A percentile compares a stretch with the other conserved stretches of the same genome.
Evolutionary conservation across 1,140 invertebrate species (phyloP).

Genomic region (Copidosoma floridanum): DNA sequence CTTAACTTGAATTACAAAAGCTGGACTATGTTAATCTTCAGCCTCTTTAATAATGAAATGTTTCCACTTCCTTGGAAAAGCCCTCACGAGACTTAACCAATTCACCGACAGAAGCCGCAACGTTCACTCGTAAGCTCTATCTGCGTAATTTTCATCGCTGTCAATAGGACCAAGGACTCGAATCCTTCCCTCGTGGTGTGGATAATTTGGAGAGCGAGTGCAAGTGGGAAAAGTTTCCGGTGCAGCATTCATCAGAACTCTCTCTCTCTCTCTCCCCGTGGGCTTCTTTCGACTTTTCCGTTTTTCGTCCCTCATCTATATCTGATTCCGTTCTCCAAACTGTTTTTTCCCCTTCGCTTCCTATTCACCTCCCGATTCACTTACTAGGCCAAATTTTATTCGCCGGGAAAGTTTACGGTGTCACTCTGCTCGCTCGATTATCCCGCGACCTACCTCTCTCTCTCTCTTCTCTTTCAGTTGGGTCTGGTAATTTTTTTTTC

Average conservation of each 20-base stretch:
- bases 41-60: too few species aligned
- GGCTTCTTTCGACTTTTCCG: too few species aligned
- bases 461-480: background rate
- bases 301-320: background rate
- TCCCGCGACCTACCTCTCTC: constrained; percentile 31
- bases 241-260: constrained; percentile 41
- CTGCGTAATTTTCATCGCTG: constrained; percentile 19
- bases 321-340: background rate
- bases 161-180: constrained; percentile 17
- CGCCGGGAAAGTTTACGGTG: constrained; percentile 36
- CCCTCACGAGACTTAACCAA: constrained; percentile 18
- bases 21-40: too few species aligned
- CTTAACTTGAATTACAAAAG: too few species aligned
- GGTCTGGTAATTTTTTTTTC: too few species aligned
- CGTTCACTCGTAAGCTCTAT: constrained; percentile 1
- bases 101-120: too few species aligned
- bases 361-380: constrained; percentile 39
- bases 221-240: constrained; percentile 42
- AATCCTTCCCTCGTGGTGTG: background rate
- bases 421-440: constrained; percentile 37
- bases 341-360: constrained; percentile 33
- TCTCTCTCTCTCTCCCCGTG: too few species aligned
- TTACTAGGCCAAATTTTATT: constrained; percentile 43
- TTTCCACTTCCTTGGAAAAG: too few species aligned
- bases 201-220: background rate